Evolutionary conservation across 2,797 vertebrate species (phyloP).

Genomic region (Cuculus canorus): DNA sequence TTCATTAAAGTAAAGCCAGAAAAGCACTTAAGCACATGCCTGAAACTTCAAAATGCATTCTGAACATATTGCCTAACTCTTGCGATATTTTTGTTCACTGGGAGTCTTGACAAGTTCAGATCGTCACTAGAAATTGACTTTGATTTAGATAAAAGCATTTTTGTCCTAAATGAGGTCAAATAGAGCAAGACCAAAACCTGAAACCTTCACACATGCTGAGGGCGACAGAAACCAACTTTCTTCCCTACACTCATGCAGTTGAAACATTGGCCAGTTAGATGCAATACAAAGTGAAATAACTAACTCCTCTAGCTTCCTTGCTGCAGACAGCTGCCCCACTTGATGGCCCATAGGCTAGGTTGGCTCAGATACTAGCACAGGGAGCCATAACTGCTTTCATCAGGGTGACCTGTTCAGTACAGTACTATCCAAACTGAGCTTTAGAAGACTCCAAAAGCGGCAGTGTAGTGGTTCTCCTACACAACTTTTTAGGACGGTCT

Average conservation of each 20-base stretch:
- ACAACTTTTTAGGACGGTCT: neutral
- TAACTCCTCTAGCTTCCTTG: neutral
- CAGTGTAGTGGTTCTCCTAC: rapidly evolving
- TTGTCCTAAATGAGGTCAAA: slow-evolving; percentile 62
- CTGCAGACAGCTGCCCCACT: neutral
- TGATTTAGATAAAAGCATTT: slow-evolving; percentile 72
- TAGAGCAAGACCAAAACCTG: slow-evolving; percentile 37
- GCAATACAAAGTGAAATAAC: neutral
- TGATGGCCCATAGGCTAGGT: neutral
- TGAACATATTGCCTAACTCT: slow-evolving; percentile 66
- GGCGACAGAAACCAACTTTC: slow-evolving; percentile 41
- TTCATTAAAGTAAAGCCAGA: slow-evolving; percentile 61
- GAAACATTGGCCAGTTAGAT: neutral
- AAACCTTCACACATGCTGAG: slow-evolving; percentile 47
- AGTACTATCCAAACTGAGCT: neutral
- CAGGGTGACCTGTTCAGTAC: neutral
- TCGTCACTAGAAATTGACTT: slow-evolving; percentile 53
- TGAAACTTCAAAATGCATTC: slow-evolving; percentile 70
- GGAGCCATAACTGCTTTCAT: neutral
- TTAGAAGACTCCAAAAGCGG: neutral
- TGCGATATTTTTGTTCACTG: slow-evolving; percentile 64
- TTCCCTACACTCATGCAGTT: neutral
- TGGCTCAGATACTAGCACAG: neutral
- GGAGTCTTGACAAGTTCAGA: slow-evolving; percentile 65
- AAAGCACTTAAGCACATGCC: slow-evolving; percentile 65